Evolutionary conservation across 2,797 vertebrate genomes (phyloP), one percentile per base, ranked within the genome.

Genomic region (Lithobates sylvaticus): DNA sequence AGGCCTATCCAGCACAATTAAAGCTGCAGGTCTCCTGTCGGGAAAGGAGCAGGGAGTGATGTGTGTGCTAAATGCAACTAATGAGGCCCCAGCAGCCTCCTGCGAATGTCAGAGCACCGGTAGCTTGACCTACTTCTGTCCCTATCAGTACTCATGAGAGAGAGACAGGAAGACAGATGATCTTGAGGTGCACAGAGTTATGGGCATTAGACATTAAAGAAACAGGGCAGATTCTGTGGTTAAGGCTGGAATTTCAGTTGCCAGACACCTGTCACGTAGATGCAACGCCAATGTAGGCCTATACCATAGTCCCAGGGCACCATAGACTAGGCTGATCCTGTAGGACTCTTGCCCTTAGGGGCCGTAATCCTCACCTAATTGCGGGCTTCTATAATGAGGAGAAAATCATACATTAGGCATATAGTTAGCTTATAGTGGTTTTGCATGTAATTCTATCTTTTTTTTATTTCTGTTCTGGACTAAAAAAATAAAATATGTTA

Each of bases 21-120:
- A 87, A 84, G 81, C 81, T 83, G 86, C 86, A 87, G 86, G 86
- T 87, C 70, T 84, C 86, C 86, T 75, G 86, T 84, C 42, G 76
- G 81, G 81, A 83, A 81, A 72, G 32, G 81, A 79, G 70, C 76
- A 69, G 76, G 81, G 81, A 87, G 76, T 84, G 86, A 84, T 87
- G 81, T 84, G 86, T 84, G 70, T 79, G 86, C 82, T 87, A 87
- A 87, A 84, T 87, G 86, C 76, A 79, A 84, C 86, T 87, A 87
- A 87, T 87, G 86, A 87, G 86, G 76, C 70, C 85, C 81, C 80
- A 70, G 76, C 81, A 84, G 81, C 76, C 10, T 76, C 76, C 34
- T 68, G 29, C 39, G 70, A 87, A 84, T 84, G 76, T 84, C 81
- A 84, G 29, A 58, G 58, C 76, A 75, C 71, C 29, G 71, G 70